phyloP scores from a whole-genome alignment of 1,140 invertebrate species.

The Drosophila obscura region DNA sequence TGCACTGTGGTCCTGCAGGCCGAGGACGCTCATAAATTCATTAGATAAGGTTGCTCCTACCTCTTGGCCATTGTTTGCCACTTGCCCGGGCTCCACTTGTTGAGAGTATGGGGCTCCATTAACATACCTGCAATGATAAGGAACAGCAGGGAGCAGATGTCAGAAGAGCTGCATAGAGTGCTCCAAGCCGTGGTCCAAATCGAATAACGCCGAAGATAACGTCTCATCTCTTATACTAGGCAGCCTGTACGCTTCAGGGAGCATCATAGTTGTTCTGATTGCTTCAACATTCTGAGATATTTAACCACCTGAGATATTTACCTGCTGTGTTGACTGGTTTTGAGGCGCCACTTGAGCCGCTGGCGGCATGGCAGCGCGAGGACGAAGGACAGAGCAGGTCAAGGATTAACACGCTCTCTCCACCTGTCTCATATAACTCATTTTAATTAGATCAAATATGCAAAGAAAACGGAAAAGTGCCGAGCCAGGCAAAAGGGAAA shows the following conservation, averaged over 20 bases:
- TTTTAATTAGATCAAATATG: conserved; percentile 81
- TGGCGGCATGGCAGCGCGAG: not conserved
- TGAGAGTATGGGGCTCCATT: conserved; percentile 21
- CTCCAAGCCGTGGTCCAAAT: not conserved
- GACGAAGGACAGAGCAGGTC: conserved; percentile 48
- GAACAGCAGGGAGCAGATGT: conserved; percentile 3
- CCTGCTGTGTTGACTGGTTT: not conserved
- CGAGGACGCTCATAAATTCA: conserved; percentile 71
- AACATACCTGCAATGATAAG: conserved; percentile 51
- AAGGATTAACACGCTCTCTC: conserved; percentile 50
- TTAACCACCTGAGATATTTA: not conserved
- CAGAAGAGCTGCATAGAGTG: not conserved
- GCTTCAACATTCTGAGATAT: conserved; percentile 19
- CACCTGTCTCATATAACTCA: conserved; percentile 67
- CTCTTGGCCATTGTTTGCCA: conserved; percentile 41
- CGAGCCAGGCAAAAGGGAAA: conserved; percentile 8
- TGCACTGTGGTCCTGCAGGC: conserved; percentile 28
- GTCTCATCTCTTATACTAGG: too few species aligned
- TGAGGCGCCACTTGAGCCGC: conserved; percentile 27
- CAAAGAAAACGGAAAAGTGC: conserved; percentile 65
- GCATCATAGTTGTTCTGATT: too few species aligned
- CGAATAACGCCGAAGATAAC: too few species aligned
- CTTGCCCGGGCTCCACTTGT: conserved; percentile 40
- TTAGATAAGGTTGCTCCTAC: conserved; percentile 61
- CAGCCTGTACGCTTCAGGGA: too few species aligned